These are phyloP conservation scores for Stenotaenia linearis DNA, from an alignment of 2,888 invertebrate genomes.

Conservation along the genomic window DNA sequence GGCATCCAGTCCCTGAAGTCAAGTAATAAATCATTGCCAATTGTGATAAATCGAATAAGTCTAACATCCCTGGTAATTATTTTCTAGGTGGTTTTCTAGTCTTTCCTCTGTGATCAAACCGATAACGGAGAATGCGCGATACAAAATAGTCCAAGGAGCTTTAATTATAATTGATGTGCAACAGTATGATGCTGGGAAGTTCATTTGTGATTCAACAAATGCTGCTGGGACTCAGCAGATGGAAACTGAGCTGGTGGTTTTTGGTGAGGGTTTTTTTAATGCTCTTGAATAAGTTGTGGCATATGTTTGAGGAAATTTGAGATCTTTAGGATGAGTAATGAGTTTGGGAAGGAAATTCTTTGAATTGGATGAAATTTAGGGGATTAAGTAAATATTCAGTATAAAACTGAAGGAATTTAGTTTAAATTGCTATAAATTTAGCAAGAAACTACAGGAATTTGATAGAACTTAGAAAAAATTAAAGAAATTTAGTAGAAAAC, in stretches of 20 bases:
- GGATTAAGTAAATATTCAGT: too few relatives aligned
- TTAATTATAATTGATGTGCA: background rate
- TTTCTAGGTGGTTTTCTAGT: background rate
- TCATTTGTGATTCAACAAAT: constrained; percentile 64
- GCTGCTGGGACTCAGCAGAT: constrained; percentile 59
- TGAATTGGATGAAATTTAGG: background rate
- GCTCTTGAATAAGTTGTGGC: too few relatives aligned
- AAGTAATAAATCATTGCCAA: background rate
- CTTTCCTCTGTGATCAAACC: background rate
- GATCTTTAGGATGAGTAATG: too few relatives aligned
- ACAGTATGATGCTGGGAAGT: constrained; percentile 62
- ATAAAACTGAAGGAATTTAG: too few relatives aligned
- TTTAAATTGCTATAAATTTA: too few relatives aligned
- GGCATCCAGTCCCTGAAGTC: constrained; percentile 8
- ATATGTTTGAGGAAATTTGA: too few relatives aligned
- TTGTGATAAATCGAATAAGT: background rate
- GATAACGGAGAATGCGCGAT: background rate
- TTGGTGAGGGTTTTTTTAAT: constrained; percentile 35
- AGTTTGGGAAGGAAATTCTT: too few relatives aligned
- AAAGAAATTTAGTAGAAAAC: too few relatives aligned
- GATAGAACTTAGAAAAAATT: too few relatives aligned
- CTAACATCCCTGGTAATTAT: background rate
- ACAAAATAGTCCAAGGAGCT: background rate
- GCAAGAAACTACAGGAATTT: too few relatives aligned
- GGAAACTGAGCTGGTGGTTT: constrained; percentile 46